Evolutionary conservation across 2,888 invertebrate genomes (phyloP), one percentile per base, ranked within the genome.

Genomic region (Drosophila formosana): DNA sequence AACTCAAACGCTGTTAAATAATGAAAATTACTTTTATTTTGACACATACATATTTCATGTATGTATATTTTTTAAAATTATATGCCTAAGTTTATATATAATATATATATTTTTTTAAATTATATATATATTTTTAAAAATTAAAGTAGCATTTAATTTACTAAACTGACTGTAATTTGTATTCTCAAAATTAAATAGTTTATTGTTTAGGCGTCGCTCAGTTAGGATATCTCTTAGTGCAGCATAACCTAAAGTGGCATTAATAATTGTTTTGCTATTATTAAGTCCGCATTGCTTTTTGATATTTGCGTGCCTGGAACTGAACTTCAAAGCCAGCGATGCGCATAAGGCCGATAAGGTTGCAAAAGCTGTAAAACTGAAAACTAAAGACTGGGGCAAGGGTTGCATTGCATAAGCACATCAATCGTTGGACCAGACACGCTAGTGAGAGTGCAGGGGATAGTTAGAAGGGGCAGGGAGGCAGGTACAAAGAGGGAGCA

Each of bases 371-470:
- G 47, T n/a, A 75, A 74, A 63, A 45, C 55, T 18, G 39, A 62
- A 73, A 69, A 37, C 63, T 41, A 13, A 55, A 37, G 34, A 43
- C 23, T 60, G 65, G 25, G 79, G 76, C 85, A 82, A 82, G 82
- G 82, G 88, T 82, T 76, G 84, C 88, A 88, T 82, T 82, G 88
- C 82, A 82, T 82, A 82, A 82, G 79, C 82, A 82, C 82, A 82
- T 82, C 82, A 82, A 82, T 82, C 82, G 85, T 82, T 87, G 82
- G 79, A 82, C 82, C 82, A 84, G 85, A 79, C 88, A 73, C 37
- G 41, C 47, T 30, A 77, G 78, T 49, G 68, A 74, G 56, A 60
- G 69, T 52, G 50, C 11, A 11, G 11, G 9, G 34, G 13, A 8
- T 18, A 18, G 37, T 49, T 25, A 30, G 45, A 26, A 52, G n/a